Evolutionary conservation across 2,888 invertebrate species (phyloP).

Genomic region (Pandemis corylana): DNA sequence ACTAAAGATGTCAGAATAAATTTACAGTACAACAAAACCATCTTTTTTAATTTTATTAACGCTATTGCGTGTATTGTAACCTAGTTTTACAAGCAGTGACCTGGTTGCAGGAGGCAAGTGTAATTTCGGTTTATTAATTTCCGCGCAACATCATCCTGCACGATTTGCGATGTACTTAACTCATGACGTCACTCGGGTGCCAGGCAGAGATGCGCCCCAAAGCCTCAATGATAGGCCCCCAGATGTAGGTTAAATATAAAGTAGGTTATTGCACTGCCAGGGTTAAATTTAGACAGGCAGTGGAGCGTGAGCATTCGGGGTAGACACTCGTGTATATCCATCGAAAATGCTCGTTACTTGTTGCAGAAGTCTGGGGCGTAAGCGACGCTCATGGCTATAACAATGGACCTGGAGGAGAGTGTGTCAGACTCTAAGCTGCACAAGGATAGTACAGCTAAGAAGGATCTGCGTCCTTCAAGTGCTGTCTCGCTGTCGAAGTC

Average conservation of each 20-base stretch:
- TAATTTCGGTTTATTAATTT: slow-evolving; percentile 77
- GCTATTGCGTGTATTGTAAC: slow-evolving; percentile 63
- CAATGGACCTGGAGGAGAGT: slow-evolving; percentile 79
- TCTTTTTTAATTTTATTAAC: slow-evolving; percentile 49
- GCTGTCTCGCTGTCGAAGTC: slow-evolving; percentile 77
- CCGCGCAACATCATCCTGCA: slow-evolving; percentile 68
- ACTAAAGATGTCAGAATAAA: slow-evolving; percentile 52
- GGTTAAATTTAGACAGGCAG: slow-evolving; percentile 69
- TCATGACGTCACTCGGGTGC: slow-evolving; percentile 81
- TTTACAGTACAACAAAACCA: slow-evolving; percentile 52
- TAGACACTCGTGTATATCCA: slow-evolving; percentile 59
- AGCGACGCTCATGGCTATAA: slow-evolving; percentile 76
- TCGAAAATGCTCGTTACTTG: slow-evolving; percentile 58
- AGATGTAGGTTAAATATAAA: slow-evolving; percentile 82
- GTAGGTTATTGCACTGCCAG: slow-evolving; percentile 82
- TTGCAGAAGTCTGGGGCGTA: slow-evolving; percentile 64
- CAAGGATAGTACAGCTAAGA: slow-evolving; percentile 73
- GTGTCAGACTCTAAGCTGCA: slow-evolving; percentile 79
- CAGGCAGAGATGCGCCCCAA: slow-evolving; percentile 77
- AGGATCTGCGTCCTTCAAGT: slow-evolving; percentile 75
- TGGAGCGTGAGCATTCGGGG: slow-evolving; percentile 60
- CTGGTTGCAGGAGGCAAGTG: slow-evolving; percentile 69
- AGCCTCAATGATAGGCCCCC: slow-evolving; percentile 71
- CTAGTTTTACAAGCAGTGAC: slow-evolving; percentile 65
- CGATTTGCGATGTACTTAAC: slow-evolving; percentile 63